phyloP scores from a whole-genome alignment of 1,140 invertebrate species.

The Drosophila asahinai region DNA sequence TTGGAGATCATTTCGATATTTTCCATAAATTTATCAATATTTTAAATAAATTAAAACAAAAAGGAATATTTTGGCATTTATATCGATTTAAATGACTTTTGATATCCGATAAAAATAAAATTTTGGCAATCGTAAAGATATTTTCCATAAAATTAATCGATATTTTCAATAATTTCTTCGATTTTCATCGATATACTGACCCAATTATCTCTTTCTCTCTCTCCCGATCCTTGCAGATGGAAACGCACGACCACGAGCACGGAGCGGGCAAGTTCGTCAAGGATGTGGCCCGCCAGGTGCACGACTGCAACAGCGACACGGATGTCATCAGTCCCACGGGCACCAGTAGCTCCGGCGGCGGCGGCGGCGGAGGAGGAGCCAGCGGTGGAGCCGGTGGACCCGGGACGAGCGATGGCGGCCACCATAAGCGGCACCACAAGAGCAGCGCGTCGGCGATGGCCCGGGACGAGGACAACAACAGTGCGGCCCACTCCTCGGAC shows the following conservation, averaged over 20 bases:
- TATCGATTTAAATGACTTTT: too few relatives aligned
- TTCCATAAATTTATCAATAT: neutral
- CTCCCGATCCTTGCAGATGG: slow-evolving; percentile 73
- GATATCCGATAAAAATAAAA: too few relatives aligned
- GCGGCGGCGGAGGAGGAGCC: slow-evolving; percentile 51
- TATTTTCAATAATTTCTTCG: neutral
- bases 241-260: slow-evolving; percentile 77
- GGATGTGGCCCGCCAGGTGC: slow-evolving; percentile 65
- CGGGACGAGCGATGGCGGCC: slow-evolving; percentile 30
- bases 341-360: slow-evolving; percentile 78
- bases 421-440: slow-evolving; percentile 75
- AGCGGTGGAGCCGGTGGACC: slow-evolving; percentile 13
- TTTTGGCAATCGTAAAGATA: too few relatives aligned
- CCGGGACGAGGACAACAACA: slow-evolving; percentile 88
- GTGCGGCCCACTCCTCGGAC: slow-evolving; percentile 88
- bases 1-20: too few relatives aligned
- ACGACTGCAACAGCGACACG: slow-evolving; percentile 81
- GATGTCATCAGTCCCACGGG: slow-evolving; percentile 82
- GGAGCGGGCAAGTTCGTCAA: slow-evolving; percentile 68
- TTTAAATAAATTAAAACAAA: too few relatives aligned
- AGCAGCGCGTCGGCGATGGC: slow-evolving; percentile 58
- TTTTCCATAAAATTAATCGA: neutral
- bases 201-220: neutral
- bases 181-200: neutral
- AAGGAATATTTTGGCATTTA: too few relatives aligned